phyloP scores from a whole-genome alignment of 2,888 invertebrate genomes.

The Andrena bicolor region DNA sequence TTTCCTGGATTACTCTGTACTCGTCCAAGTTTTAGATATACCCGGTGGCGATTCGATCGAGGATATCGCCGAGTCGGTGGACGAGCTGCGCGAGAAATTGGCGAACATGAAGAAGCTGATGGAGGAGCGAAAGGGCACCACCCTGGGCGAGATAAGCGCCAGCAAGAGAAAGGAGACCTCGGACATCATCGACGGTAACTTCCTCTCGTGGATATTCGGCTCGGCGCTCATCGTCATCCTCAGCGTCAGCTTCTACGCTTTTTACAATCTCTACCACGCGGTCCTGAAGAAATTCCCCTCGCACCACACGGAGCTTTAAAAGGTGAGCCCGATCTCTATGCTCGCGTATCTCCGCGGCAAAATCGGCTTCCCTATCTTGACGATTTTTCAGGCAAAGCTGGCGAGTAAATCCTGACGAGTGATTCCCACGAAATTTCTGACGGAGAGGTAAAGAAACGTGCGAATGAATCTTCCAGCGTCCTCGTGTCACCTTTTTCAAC shows the following conservation, averaged over 20 bases:
- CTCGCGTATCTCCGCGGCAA: neutral
- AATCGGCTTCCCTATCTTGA: neutral
- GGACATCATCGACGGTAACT: constrained; percentile 92
- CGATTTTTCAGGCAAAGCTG: constrained; percentile 10
- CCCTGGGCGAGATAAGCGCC: constrained; percentile 85
- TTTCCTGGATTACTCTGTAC: constrained; percentile 24
- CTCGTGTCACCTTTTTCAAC: neutral
- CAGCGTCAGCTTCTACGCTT: constrained; percentile 93
- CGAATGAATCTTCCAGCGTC: constrained; percentile 3
- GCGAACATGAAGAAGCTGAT: constrained; percentile 93
- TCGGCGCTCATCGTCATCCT: constrained; percentile 92
- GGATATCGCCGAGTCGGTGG: constrained; percentile 89
- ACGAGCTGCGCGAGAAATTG: constrained; percentile 91
- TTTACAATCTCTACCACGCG: constrained; percentile 93
- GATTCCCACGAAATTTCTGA: constrained; percentile 23
- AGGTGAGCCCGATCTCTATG: neutral
- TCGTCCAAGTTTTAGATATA: constrained; percentile 70
- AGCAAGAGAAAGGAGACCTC: constrained; percentile 80
- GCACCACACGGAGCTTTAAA: constrained; percentile 92
- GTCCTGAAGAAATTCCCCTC: constrained; percentile 94
- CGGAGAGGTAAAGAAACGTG: constrained; percentile 7
- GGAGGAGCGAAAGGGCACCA: constrained; percentile 89
- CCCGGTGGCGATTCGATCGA: constrained; percentile 77
- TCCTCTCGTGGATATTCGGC: constrained; percentile 93
- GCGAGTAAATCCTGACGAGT: neutral